Base-by-base conservation (phyloP, 2,888 invertebrate genomes). In the Pristionchus mayeri region DNA sequence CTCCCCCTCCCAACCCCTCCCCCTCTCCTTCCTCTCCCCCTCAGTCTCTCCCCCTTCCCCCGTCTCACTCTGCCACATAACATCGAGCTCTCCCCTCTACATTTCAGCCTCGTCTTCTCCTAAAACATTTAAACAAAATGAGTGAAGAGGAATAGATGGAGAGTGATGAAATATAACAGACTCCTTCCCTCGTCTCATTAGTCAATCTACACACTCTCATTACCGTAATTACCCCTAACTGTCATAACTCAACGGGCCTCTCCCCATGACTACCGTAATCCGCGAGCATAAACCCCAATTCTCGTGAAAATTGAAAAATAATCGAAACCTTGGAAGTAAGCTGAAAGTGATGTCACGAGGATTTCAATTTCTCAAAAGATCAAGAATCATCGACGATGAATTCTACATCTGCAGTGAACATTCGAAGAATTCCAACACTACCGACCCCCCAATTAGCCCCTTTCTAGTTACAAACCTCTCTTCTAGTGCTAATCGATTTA, bases 61-160 rank as follows among this genome's bases (percentile, higher is more conserved):
- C 44, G 21, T 80, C 54, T 54, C 52, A 16, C 52, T 54, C 52
- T 80, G 80, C 57, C 80, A 54, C 80, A 54, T 54, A 37, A 40
- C 37, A 54, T 54, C 30, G 13, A 24, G 52, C 54, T 76, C 76
- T 76, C 76, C 40, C 34, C 76, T 40, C 48, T 76, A 30, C 30
- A 50, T 24, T 50, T 76, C 76, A 50, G 48, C 76, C 44, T 75
- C 75, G 40, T 75, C 18, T 11, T 37, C 40, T 40, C 9, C 30
- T 27, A 67, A 67, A 67, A 67, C 67, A 67, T 67, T 67, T 67
- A 67, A 67, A 67, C 67, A 37, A 67, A 67, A 67, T 60, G 60
- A 37, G 30, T 37, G 30, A 34, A 67, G n/a, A 21, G 30, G 37
- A 37, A 37, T 60, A 60, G 37, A 67, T 30, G 13, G 37, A 21